A percentile compares a stretch with the other conserved stretches of the same genome.
Evolutionary conservation across 2,113 vertebrate species (phyloP).

Genomic region (Nycticebus coucang): DNA sequence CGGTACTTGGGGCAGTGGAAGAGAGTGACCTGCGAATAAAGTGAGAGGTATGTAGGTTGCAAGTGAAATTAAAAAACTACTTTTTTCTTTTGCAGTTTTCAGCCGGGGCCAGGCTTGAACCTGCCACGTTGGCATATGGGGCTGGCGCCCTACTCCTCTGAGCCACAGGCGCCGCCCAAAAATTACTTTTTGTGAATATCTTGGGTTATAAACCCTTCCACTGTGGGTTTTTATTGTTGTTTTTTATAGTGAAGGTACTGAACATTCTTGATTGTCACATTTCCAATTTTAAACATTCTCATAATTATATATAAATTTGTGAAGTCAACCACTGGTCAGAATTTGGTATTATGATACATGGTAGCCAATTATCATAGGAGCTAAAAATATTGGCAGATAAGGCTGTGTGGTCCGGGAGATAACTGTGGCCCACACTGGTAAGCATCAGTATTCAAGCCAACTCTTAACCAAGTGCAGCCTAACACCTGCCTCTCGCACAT

Average conservation of each 20-base stretch:
- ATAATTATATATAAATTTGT: neutral
- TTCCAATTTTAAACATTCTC: constrained; percentile 30
- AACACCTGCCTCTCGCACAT: constrained; percentile 6
- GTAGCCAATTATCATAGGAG: constrained; percentile 55
- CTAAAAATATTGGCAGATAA: neutral
- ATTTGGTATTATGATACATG: constrained; percentile 14
- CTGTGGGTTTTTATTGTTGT: neutral
- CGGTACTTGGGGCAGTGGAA: neutral
- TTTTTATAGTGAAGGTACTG: constrained; percentile 17
- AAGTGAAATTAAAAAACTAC: neutral
- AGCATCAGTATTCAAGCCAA: constrained; percentile 35
- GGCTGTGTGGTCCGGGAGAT: neutral
- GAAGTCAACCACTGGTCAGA: neutral
- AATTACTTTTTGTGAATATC: neutral
- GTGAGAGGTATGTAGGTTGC: neutral
- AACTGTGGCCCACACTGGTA: neutral
- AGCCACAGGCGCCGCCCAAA: neutral
- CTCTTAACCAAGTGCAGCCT: constrained; percentile 45
- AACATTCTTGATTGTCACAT: constrained; percentile 6
- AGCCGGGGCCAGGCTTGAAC: too few relatives aligned
- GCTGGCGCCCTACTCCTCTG: too few relatives aligned
- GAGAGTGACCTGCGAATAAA: neutral
- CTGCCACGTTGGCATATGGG: too few relatives aligned
- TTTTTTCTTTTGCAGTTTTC: neutral
- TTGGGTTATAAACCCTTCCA: neutral